Evolutionary conservation across 2,113 vertebrate species (phyloP).

Genomic region (Malaclemys terrapin): DNA sequence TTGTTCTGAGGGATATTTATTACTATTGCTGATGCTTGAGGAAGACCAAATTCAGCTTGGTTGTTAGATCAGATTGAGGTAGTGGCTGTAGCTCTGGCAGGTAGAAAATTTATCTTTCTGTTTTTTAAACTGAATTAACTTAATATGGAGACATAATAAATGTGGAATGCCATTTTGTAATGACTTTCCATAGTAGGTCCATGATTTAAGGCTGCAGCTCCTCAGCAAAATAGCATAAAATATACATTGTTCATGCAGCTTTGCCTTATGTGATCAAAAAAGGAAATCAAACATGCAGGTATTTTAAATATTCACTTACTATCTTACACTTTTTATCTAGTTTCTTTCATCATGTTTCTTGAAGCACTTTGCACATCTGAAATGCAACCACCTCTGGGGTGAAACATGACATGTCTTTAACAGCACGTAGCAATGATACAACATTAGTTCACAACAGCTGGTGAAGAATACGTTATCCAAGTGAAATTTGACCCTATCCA

Average conservation of each 20-base stretch:
- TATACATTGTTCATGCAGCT: not conserved
- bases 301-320: not conserved
- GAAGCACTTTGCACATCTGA: not conserved
- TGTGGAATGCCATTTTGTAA: not conserved
- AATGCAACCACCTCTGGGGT: not conserved
- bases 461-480: constrained; percentile 12
- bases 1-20: not conserved
- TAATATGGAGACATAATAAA: not conserved
- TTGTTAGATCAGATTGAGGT: not conserved
- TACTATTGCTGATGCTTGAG: not conserved
- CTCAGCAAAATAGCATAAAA: not conserved
- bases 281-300: not conserved
- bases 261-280: not conserved
- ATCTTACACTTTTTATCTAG: not conserved
- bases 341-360: not conserved
- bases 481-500: constrained; percentile 49
- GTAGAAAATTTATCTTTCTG: not conserved
- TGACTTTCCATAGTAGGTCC: not conserved
- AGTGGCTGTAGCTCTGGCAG: not conserved
- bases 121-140: not conserved
- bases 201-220: not conserved
- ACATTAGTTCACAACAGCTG: not conserved
- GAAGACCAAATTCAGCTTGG: not conserved
- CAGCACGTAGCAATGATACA: not conserved
- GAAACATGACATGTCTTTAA: not conserved